Percentiles rank a stretch among this genome's conserved stretches.
Evolutionary conservation across 1,140 invertebrate species (phyloP).

Genomic region (Metopolophium dirhodum): DNA sequence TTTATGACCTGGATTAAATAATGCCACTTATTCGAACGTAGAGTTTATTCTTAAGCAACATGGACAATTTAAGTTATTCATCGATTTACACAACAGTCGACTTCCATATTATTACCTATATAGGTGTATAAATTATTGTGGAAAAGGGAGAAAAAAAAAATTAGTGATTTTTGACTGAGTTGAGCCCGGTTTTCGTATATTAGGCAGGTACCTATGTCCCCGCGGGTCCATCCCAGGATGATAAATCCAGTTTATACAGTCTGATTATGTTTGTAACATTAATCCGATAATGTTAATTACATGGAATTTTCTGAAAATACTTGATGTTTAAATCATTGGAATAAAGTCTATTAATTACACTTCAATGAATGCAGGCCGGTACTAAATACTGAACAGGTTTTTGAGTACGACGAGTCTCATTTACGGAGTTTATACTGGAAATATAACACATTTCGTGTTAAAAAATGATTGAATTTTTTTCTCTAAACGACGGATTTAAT

Average conservation of each 20-base stretch:
- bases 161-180: not conserved
- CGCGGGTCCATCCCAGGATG: not conserved
- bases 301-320: conserved; percentile 46
- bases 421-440: not conserved
- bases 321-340: conserved; percentile 44
- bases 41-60: conserved; percentile 1
- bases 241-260: conserved; percentile 40
- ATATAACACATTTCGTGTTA: conserved; percentile 38
- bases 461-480: conserved; percentile 28
- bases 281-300: conserved; percentile 54
- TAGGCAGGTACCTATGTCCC: not conserved
- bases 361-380: not conserved
- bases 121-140: not conserved
- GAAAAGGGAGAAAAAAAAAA: not conserved
- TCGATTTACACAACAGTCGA: conserved; percentile 6
- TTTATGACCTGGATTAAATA: conserved; percentile 6
- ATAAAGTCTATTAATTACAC: conserved; percentile 55
- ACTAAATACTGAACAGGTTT: conserved; percentile 27
- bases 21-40: not conserved
- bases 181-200: not conserved
- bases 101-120: not conserved
- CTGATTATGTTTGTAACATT: conserved; percentile 25
- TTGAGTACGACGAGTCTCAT: conserved; percentile 7
- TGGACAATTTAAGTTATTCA: conserved; percentile 16
- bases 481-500: conserved; percentile 20